Base-by-base conservation (phyloP, 2,797 vertebrate genomes). In the Thaleichthys pacificus region DNA sequence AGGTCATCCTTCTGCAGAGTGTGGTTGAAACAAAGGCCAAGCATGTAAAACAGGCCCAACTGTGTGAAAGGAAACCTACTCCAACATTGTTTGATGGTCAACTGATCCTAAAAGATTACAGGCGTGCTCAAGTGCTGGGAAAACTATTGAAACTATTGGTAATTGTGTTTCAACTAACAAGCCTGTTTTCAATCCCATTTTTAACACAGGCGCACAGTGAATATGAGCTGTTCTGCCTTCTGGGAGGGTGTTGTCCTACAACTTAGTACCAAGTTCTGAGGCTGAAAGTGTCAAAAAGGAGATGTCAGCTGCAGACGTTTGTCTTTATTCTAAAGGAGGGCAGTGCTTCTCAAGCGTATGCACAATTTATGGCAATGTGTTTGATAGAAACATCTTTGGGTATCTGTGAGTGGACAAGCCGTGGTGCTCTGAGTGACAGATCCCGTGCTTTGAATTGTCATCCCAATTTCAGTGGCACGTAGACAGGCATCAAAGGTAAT, bases 21-120 rank as follows among this genome's bases (percentile, higher is more conserved):
- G 95, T 91, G 89, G 93, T 92, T 94, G 92, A 96, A 95, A 97
- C 96, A 98, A 97, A 95, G 95, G 94, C 93, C 94, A 93, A 93
- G 90, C 94, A 94, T 96, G 97, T 96, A 96, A 94, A 95, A 94
- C 94, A 87, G 95, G 94, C 95, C 94, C 93, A 87, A 93, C 93
- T 97, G 95, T 96, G 96, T 96, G 96, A 98, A 97, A 97, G 96
- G 96, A 97, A 98, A 96, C 94, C 91, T 95, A 91, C 94, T 93
- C 91, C 94, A 93, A 93, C 95, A 94, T 92, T 95, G 93, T 95
- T 94, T 92, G 93, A 95, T 93, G 94, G 92, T 94, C 92, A 90
- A 89, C 91, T 90, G 93, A 93, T 94, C 89, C 77, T 87, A 78
- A 42, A 69, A 54, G 89, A 91, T 90, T 86, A 85, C 72, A 3